Evolutionary conservation across 2,797 vertebrate species (phyloP).

Genomic region (Megaceryle alcyon): DNA sequence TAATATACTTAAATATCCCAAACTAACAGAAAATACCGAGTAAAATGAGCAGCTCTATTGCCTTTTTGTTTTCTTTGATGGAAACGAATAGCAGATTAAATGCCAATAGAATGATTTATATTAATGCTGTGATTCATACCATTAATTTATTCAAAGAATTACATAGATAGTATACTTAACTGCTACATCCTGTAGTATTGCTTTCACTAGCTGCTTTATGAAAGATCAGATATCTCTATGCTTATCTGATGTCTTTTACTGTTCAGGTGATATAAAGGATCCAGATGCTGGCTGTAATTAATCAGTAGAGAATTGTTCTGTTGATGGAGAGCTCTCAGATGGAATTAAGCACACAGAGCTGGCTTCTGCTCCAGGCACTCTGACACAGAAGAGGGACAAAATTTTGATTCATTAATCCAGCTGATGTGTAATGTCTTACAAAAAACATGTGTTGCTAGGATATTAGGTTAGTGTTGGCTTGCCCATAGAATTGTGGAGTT

Average conservation of each 20-base stretch:
- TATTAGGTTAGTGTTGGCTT: not conserved
- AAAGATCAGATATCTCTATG: not conserved
- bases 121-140: slow-evolving; percentile 2
- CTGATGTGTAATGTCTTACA: not conserved
- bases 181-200: not conserved
- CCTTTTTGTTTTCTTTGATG: not conserved
- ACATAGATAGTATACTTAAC: not conserved
- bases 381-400: not conserved
- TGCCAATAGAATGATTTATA: not conserved
- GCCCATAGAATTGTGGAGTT: not conserved
- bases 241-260: not conserved
- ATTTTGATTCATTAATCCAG: slow-evolving; percentile 25
- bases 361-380: slow-evolving; percentile 4
- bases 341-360: not conserved
- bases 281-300: slow-evolving; percentile 41
- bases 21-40: not conserved
- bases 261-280: slow-evolving; percentile 42
- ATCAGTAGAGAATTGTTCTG: slow-evolving; percentile 6
- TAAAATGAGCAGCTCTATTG: not conserved
- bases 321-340: slow-evolving; percentile 44
- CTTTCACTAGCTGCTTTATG: not conserved
- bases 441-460: not conserved
- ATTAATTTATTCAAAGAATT: slow-evolving; percentile 37
- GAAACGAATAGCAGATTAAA: not conserved
- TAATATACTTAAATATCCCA: not conserved